Conservation (phyloP, 1,140 invertebrate genomes). For the Papilio polytes region DNA sequence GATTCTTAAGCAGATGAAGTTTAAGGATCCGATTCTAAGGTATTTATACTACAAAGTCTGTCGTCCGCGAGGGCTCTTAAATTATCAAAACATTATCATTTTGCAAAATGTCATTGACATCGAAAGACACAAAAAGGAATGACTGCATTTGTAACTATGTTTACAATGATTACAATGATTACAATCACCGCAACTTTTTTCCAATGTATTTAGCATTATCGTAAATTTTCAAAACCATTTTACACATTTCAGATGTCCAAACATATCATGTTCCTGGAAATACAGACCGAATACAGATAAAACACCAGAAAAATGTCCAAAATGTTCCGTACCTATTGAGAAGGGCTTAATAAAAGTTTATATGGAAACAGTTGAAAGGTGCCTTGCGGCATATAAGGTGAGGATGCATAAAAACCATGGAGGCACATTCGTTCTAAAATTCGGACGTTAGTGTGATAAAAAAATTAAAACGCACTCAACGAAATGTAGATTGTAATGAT, state of each 20-base stretch:
- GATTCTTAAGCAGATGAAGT: constrained; percentile 85
- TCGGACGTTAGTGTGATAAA: too few relatives aligned
- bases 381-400: constrained; percentile 82
- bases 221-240: background rate
- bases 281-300: constrained; percentile 67
- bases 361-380: constrained; percentile 79
- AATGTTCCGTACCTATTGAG: constrained; percentile 84
- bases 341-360: constrained; percentile 82
- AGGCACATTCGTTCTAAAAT: too few relatives aligned
- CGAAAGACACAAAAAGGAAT: too few relatives aligned
- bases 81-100: too few relatives aligned
- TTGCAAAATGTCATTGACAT: too few relatives aligned
- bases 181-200: too few relatives aligned
- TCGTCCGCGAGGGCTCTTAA: too few relatives aligned
- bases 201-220: too few relatives aligned
- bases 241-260: constrained; percentile 84
- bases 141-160: background rate
- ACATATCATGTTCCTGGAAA: constrained; percentile 81
- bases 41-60: constrained; percentile 21
- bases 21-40: constrained; percentile 67
- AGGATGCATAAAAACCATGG: background rate
- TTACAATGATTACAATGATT: too few relatives aligned
- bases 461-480: too few relatives aligned
- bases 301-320: constrained; percentile 66
- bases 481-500: too few relatives aligned